phyloP scores from a whole-genome alignment of 2,113 vertebrate genomes.

The Tretioscincus oriximinensis region DNA sequence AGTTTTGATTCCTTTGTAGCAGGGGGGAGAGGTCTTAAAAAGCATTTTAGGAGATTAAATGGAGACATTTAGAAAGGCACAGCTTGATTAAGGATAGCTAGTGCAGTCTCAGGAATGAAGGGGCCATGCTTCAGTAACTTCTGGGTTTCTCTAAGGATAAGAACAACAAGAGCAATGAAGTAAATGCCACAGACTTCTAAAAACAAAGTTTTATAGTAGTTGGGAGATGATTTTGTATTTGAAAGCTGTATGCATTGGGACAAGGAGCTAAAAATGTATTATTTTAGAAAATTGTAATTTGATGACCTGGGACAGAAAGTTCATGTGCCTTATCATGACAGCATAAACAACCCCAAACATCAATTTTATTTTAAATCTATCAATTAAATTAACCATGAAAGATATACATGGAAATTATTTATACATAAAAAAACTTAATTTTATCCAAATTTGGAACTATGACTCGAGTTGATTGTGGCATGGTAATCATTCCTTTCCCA shows the following conservation, averaged over 20 bases:
- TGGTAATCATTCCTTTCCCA: background rate
- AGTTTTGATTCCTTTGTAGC: conserved; percentile 73
- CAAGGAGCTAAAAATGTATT: conserved; percentile 32
- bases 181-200: conserved; percentile 45
- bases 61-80: conserved; percentile 71
- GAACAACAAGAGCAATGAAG: conserved; percentile 66
- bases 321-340: conserved; percentile 6
- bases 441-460: background rate
- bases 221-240: conserved; percentile 34
- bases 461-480: background rate
- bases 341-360: conserved; percentile 8
- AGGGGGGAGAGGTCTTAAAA: conserved; percentile 72
- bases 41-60: conserved; percentile 79
- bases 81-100: conserved; percentile 74
- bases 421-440: background rate
- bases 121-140: conserved; percentile 67
- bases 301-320: conserved; percentile 42
- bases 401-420: background rate
- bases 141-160: conserved; percentile 67
- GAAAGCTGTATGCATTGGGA: conserved; percentile 21
- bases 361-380: background rate
- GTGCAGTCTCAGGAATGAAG: conserved; percentile 67
- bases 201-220: conserved; percentile 55
- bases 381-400: background rate
- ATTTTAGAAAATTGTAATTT: conserved; percentile 39